Evolutionary conservation across 2,113 vertebrate genomes (phyloP), one percentile per base, ranked within the genome.

Genomic region (Pardalotus punctatus): DNA sequence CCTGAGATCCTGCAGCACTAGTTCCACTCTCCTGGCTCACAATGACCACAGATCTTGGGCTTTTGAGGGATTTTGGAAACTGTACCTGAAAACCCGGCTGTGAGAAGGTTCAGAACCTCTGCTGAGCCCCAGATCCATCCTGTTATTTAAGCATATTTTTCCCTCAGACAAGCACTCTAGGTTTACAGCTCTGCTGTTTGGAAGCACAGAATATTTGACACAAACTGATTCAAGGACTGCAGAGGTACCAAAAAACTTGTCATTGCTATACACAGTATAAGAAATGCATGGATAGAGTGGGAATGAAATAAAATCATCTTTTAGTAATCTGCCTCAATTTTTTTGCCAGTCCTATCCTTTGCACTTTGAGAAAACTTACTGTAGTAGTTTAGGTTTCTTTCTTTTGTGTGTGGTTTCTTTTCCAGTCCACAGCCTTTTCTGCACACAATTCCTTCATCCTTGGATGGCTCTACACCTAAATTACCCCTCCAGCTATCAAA

Each of bases 381-480:
- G 61, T 14, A 50, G 5, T 13, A 29, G 36, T 31, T 47, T 23
- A 23, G 8, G 8, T 53, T 60, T 67, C 86, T 83, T 72, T 76
- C 31, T 73, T 48, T 9, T 43, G 22, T 33, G 31, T 14, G 8
- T n/a, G 9, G 22, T 45, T 88, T 78, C 33, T 84, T 91, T 60
- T 38, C 62, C 0, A 0, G 31, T 21, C 4, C 16, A 43, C 4
- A 54, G 3, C 0, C 9, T 86, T 74, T 61, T 54, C 35, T 71
- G 42, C 38, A 43, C 14, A 11, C 8, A 50, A 11, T n/a, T 83
- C 18, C 21, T 73, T 81, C 33, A 47, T 62, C 43, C 40, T 67
- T 23, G 2, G 12, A 28, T 42, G 7, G 23, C 11, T 14, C 33
- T 62, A 19, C 2, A 71, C 35, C 23, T 89, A 84, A 91, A 78